Conservation (phyloP, 2,797 vertebrate species). For the Pitangus sulphuratus region DNA sequence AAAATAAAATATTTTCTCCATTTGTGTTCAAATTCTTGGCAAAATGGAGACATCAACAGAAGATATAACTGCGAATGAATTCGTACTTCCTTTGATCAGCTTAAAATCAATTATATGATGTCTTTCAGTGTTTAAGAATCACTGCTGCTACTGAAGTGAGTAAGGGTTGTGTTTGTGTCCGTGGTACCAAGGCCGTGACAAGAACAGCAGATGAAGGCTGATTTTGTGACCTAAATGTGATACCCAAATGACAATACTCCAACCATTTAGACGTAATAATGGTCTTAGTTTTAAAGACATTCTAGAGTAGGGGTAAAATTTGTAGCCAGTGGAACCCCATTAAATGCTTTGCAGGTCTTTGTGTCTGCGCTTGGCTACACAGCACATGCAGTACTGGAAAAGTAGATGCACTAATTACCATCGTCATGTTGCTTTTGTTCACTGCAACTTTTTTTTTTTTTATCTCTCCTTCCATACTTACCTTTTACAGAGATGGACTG, state of each 20-base stretch:
- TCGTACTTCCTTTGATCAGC: background rate
- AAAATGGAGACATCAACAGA: background rate
- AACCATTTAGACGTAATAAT: background rate
- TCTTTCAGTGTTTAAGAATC: background rate
- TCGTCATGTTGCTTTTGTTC: background rate
- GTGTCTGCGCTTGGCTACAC: background rate
- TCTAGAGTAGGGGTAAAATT: background rate
- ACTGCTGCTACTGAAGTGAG: background rate
- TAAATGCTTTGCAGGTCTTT: background rate
- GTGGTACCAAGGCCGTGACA: fast-evolving
- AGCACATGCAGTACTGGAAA: fast-evolving
- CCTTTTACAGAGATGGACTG: background rate
- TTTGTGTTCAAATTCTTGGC: background rate
- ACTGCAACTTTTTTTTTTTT: background rate
- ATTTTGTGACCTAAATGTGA: background rate
- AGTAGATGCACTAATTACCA: background rate
- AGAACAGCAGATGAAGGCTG: background rate
- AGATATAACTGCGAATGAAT: background rate
- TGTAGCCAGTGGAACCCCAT: background rate
- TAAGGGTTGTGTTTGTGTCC: fast-evolving
- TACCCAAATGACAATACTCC: background rate
- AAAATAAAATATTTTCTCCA: background rate
- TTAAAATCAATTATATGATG: background rate
- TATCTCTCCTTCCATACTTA: background rate
- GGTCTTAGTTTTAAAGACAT: background rate